A percentile compares a stretch with the other conserved stretches of the same genome.
Evolutionary conservation across 2,888 invertebrate species (phyloP).

Genomic region (Papilio gigon): DNA sequence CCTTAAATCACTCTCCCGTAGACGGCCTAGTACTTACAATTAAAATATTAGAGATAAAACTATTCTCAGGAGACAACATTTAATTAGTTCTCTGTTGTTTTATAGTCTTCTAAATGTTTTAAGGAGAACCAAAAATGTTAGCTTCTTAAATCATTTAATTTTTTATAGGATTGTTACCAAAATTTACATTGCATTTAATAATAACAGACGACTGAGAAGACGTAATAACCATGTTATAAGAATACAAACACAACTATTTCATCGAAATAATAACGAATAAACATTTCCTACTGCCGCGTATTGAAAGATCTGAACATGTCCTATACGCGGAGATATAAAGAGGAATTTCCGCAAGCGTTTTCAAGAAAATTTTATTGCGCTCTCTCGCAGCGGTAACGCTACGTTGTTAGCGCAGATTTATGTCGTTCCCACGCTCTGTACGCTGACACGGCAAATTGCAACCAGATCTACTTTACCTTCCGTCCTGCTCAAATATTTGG

Average conservation of each 20-base stretch:
- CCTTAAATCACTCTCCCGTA: neutral
- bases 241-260: neutral
- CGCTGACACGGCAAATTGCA: neutral
- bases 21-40: no score
- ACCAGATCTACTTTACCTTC: neutral
- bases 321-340: neutral
- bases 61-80: no score
- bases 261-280: constrained; percentile 5
- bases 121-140: no score
- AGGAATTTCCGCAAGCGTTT: constrained; percentile 15
- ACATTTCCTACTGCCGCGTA: constrained; percentile 3
- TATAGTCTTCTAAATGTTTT: no score
- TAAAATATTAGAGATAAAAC: no score
- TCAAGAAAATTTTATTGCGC: constrained; percentile 19
- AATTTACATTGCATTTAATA: no score
- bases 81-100: no score
- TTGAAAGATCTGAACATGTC: constrained; percentile 24
- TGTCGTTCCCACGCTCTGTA: neutral
- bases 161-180: no score
- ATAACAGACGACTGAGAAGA: no score
- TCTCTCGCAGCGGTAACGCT: neutral
- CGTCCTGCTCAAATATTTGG: no score
- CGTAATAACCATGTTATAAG: no score
- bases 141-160: no score
- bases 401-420: constrained; percentile 3